These are phyloP conservation scores for Enteromius radiatus DNA, from an alignment of 2,797 vertebrate genomes.

Conservation along the genomic window DNA sequence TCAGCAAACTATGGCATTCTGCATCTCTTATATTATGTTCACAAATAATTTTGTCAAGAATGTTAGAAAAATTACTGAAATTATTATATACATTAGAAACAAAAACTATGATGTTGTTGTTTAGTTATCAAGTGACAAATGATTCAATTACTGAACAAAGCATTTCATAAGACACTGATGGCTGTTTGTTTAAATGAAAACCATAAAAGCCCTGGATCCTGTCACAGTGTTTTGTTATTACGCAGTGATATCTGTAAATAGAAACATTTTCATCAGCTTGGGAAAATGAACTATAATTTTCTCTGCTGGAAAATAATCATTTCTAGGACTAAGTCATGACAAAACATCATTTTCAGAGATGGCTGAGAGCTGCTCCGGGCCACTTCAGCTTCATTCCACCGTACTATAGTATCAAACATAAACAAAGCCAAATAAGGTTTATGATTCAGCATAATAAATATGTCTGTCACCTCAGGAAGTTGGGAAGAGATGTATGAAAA, in stretches of 20 bases:
- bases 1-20: constrained; percentile 6
- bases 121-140: constrained; percentile 10
- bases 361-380: constrained; percentile 56
- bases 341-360: constrained; percentile 8
- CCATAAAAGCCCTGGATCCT: constrained; percentile 9
- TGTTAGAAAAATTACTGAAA: neutral
- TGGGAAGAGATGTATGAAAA: constrained; percentile 52
- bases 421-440: constrained; percentile 77
- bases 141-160: constrained; percentile 12
- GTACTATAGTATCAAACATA: constrained; percentile 70
- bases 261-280: constrained; percentile 35
- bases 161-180: neutral
- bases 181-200: neutral
- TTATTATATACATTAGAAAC: neutral
- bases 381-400: constrained; percentile 63
- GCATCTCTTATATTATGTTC: neutral
- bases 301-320: constrained; percentile 17
- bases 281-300: constrained; percentile 29
- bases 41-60: neutral
- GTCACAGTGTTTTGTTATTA: neutral
- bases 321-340: constrained; percentile 6
- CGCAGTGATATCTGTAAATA: constrained; percentile 3
- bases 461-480: constrained; percentile 76
- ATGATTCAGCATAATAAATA: constrained; percentile 69
- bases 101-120: neutral